Evolutionary conservation across 2,888 invertebrate genomes (phyloP).

Genomic region (Epistrophe eligans): DNA sequence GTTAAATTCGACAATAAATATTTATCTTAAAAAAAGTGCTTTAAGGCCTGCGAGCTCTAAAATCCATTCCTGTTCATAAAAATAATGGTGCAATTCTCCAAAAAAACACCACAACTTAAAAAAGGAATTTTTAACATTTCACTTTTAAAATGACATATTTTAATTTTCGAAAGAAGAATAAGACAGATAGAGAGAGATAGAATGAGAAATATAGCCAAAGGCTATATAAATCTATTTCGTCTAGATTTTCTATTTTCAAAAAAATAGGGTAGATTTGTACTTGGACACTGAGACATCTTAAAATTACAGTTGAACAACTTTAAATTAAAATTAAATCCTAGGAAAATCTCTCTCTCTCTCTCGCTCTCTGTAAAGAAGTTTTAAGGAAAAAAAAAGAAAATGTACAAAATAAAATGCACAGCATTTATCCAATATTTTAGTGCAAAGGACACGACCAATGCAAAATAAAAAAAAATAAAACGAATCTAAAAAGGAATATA

Average conservation of each 20-base stretch:
- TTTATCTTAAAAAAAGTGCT: neutral
- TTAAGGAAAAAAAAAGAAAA: neutral
- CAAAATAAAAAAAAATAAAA: conserved; percentile 3
- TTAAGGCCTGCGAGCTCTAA: neutral
- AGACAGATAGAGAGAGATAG: neutral
- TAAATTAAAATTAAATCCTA: conserved; percentile 63
- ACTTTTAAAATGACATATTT: conserved; percentile 67
- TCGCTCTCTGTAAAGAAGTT: neutral
- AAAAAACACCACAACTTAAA: conserved; percentile 4
- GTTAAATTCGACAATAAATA: no score
- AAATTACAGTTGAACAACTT: conserved; percentile 62
- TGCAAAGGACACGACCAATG: conserved; percentile 1
- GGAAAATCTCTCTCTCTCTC: neutral
- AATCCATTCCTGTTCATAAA: neutral
- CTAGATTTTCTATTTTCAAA: neutral
- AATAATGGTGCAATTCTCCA: neutral
- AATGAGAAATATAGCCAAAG: conserved; percentile 36
- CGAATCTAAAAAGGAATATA: neutral
- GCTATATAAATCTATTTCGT: conserved; percentile 35
- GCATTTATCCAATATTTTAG: conserved; percentile 48
- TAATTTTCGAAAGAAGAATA: conserved; percentile 32
- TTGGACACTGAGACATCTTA: neutral
- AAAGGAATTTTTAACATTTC: conserved; percentile 48
- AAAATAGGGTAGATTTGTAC: no score
- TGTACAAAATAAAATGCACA: conserved; percentile 25